These are phyloP conservation scores for Pocillopora verrucosa DNA, from an alignment of 64 coral and sea anemone genomes.

Conservation along the genomic window DNA sequence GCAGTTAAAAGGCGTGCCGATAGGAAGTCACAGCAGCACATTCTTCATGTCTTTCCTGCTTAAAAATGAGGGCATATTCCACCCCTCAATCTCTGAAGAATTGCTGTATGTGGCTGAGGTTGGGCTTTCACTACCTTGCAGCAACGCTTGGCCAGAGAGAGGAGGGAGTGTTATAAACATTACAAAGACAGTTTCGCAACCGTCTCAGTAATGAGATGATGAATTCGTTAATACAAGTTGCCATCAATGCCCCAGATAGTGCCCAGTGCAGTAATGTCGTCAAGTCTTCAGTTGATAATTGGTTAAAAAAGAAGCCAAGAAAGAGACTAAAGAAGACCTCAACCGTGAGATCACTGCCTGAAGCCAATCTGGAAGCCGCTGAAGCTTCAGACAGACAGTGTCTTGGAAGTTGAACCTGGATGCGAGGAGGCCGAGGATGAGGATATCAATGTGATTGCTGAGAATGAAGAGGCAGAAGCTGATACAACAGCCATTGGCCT, in stretches of 20 bases:
- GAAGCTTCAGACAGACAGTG: no score
- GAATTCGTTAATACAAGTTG: conserved; percentile 36
- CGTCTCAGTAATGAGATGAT: conserved; percentile 33
- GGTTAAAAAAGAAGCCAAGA: conserved; percentile 9
- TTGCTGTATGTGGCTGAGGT: conserved; percentile 45
- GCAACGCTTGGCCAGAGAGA: conserved; percentile 54
- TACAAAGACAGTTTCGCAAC: conserved; percentile 51
- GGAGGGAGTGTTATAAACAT: conserved; percentile 53
- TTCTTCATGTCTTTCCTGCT: conserved; percentile 48
- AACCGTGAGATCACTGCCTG: not conserved
- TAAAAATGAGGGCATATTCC: conserved; percentile 52
- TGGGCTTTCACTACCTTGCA: conserved; percentile 32
- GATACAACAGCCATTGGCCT: no score
- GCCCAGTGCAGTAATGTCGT: conserved; percentile 14
- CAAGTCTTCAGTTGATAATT: conserved; percentile 6
- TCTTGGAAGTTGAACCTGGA: no score
- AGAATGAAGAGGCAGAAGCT: no score
- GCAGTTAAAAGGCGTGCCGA: conserved; percentile 31
- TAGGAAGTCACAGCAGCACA: conserved; percentile 42
- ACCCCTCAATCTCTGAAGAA: conserved; percentile 25
- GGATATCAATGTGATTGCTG: no score
- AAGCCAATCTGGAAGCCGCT: not conserved
- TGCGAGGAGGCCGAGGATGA: no score
- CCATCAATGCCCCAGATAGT: conserved; percentile 46
- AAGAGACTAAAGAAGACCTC: not conserved